Percentiles rank a stretch among this genome's conserved stretches.
Conservation (phyloP, 2,797 vertebrate genomes). For the Erethizon dorsatum region DNA sequence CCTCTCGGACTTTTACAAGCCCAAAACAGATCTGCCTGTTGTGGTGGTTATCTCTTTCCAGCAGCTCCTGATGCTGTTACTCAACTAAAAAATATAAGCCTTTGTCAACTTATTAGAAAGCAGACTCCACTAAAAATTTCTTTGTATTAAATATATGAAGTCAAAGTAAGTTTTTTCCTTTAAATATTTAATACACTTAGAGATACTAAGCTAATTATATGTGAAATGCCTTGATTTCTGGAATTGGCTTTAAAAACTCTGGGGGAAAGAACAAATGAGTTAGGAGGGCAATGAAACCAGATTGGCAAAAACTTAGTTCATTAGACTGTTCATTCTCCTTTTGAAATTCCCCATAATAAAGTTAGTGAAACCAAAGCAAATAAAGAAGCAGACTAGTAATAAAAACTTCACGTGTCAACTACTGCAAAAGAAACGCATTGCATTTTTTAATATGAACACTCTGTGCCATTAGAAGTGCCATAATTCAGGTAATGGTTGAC, state of each 20-base stretch:
- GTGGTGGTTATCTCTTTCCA: neutral
- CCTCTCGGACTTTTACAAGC: constrained; percentile 5
- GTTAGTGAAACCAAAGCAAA: constrained; percentile 62
- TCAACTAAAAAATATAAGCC: constrained; percentile 18
- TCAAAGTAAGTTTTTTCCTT: constrained; percentile 35
- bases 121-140: neutral
- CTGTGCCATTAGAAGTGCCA: neutral
- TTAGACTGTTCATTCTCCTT: constrained; percentile 1
- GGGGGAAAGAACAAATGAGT: neutral
- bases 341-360: constrained; percentile 44
- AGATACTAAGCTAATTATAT: constrained; percentile 1
- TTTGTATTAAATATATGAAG: neutral
- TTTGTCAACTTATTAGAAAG: constrained; percentile 50
- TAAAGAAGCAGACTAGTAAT: neutral
- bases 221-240: constrained; percentile 44
- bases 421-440: constrained; percentile 27
- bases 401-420: neutral
- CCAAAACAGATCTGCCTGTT: neutral
- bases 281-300: neutral
- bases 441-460: neutral
- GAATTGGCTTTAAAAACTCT: constrained; percentile 61
- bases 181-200: constrained; percentile 24
- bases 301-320: constrained; percentile 31
- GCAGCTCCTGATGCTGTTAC: neutral
- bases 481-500: neutral